Conservation (phyloP, 2,797 vertebrate genomes). For the Ciconia nigra region DNA sequence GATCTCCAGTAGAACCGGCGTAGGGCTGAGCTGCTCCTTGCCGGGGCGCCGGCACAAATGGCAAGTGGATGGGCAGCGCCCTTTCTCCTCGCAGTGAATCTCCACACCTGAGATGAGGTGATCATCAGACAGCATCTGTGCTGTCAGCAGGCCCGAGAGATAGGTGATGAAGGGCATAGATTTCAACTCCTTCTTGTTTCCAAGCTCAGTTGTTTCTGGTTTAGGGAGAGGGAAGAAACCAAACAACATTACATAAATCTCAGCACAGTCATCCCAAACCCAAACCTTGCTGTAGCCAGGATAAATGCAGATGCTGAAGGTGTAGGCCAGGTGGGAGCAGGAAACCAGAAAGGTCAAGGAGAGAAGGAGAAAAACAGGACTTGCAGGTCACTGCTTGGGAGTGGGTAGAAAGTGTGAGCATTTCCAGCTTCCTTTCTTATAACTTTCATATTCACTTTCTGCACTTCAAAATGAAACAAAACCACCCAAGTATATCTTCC, state of each 20-base stretch:
- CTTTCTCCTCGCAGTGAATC: slow-evolving; percentile 95
- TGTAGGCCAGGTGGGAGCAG: neutral
- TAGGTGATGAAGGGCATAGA: slow-evolving; percentile 97
- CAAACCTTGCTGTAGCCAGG: neutral
- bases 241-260: neutral
- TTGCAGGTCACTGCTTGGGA: neutral
- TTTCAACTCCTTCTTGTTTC: slow-evolving; percentile 89
- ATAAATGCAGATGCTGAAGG: neutral
- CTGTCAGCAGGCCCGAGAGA: slow-evolving; percentile 90
- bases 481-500: neutral
- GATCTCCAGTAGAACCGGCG: slow-evolving; percentile 91
- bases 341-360: neutral
- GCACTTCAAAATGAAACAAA: neutral
- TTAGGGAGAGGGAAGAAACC: neutral
- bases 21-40: slow-evolving; percentile 88
- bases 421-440: neutral
- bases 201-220: slow-evolving; percentile 91
- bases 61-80: slow-evolving; percentile 90
- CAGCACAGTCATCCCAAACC: neutral
- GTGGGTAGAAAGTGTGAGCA: neutral
- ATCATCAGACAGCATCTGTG: slow-evolving; percentile 94
- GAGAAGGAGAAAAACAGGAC: neutral
- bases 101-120: slow-evolving; percentile 89
- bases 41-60: slow-evolving; percentile 89
- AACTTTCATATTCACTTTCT: neutral